Evolutionary conservation across 1,140 invertebrate species (phyloP), one percentile per base, ranked within the genome.

Genomic region (Drosophila sp.): DNA sequence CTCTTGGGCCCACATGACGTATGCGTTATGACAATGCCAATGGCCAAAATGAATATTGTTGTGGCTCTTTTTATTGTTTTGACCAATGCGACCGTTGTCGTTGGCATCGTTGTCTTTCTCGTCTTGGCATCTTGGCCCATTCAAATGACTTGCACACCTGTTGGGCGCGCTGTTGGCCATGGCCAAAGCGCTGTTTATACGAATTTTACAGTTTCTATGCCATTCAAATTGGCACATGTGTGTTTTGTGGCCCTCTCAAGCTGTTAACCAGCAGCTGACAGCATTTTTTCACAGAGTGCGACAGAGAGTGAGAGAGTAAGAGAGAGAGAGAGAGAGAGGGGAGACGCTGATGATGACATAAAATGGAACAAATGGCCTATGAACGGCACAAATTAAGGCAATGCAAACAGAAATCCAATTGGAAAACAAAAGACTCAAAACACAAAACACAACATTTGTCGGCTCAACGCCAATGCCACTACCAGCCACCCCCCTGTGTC

Each of bases 351-450:
- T 86, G 82, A 87, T 87, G 82, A 89, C 83, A 87, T 87, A 87
- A 87, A 86, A 82, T 82, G 82, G 83, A 87, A 87, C 82, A 87
- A 87, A 87, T 87, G 82, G 82, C 78, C 82, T 82, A 87, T 87
- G 82, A 82, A 72, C 76, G 79, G 73, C 83, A 72, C 82, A 87
- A 87, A 87, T 87, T 87, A 89, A 79, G 82, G 83, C 82, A 87
- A 78, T 82, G 82, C 82, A 87, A 87, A 87, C 82, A 79, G 63
- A 78, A 71, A 78, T 67, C 75, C 81, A 86, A 84, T 84, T 86
- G 77, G 51, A 69, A 84, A 80, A 87, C 82, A 86, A 87, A 86
- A 43, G 51, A 36, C 69, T 36, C 72, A 14, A 51, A 32, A 57
- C 62, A 46, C 14, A 65, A 59, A 66, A 71, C 58, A 77, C 46